phyloP scores from a whole-genome alignment of 2,797 vertebrate genomes.

The Nothura maculosa region DNA sequence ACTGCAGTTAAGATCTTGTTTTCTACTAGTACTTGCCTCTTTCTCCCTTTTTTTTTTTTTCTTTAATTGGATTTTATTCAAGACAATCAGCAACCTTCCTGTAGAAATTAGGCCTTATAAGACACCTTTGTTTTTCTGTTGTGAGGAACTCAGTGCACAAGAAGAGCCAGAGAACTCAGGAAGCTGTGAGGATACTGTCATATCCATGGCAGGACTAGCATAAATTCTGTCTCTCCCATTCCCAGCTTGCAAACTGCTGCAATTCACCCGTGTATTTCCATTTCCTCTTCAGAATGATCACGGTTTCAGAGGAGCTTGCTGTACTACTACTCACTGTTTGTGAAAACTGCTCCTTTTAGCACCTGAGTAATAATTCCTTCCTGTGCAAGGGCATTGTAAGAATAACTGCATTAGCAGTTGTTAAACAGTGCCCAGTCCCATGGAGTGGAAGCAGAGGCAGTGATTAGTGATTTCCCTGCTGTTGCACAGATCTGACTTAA shows the following conservation, averaged over 20 bases:
- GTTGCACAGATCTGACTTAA: neutral
- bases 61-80: neutral
- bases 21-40: neutral
- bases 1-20: conserved; percentile 40
- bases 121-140: neutral
- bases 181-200: neutral
- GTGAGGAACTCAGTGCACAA: neutral
- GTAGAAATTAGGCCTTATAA: neutral
- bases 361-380: neutral
- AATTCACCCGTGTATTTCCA: neutral
- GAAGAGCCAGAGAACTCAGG: neutral
- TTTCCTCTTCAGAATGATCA: neutral
- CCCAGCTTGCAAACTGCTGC: neutral
- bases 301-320: neutral
- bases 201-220: fast-evolving
- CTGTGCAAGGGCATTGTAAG: too few species aligned
- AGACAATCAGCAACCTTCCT: neutral
- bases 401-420: too few species aligned
- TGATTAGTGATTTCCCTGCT: neutral
- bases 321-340: neutral
- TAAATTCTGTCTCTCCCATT: neutral
- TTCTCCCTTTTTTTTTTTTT: neutral
- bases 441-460: neutral
- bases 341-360: neutral
- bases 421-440: neutral